Conservation (phyloP, 1,140 invertebrate genomes). For the Caenorhabditis brenneri region DNA sequence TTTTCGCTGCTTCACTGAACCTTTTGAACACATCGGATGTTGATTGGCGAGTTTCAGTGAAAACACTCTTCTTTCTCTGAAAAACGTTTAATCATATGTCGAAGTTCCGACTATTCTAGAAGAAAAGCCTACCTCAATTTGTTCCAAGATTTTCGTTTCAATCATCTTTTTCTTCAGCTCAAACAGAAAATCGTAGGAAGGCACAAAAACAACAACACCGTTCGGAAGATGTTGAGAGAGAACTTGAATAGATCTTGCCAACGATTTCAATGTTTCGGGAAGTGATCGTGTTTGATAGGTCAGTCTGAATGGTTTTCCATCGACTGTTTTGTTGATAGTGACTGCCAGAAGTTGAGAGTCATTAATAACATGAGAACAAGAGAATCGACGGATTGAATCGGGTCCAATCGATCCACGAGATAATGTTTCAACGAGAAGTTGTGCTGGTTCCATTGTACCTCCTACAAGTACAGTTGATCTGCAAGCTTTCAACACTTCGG, state of each 20-base stretch:
- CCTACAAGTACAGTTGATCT: conserved; percentile 80
- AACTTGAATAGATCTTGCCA: conserved; percentile 78
- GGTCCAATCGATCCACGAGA: background rate
- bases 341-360: conserved; percentile 76
- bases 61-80: conserved; percentile 74
- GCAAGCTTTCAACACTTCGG: conserved; percentile 79
- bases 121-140: conserved; percentile 76
- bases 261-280: conserved; percentile 78
- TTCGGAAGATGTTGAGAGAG: conserved; percentile 82
- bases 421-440: conserved; percentile 57
- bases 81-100: too few species aligned
- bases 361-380: conserved; percentile 77
- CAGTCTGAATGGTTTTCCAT: conserved; percentile 50
- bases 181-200: conserved; percentile 88
- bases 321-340: conserved; percentile 73
- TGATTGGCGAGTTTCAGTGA: conserved; percentile 80
- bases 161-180: conserved; percentile 76
- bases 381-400: conserved; percentile 75
- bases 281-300: conserved; percentile 42
- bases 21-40: conserved; percentile 78
- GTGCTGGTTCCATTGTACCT: conserved; percentile 92
- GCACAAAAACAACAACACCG: conserved; percentile 93
- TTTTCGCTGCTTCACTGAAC: conserved; percentile 74
- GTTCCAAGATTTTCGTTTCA: conserved; percentile 76
- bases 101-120: too few species aligned